Evolutionary conservation across 2,888 invertebrate species (phyloP).

Genomic region (Monopis laevigella): DNA sequence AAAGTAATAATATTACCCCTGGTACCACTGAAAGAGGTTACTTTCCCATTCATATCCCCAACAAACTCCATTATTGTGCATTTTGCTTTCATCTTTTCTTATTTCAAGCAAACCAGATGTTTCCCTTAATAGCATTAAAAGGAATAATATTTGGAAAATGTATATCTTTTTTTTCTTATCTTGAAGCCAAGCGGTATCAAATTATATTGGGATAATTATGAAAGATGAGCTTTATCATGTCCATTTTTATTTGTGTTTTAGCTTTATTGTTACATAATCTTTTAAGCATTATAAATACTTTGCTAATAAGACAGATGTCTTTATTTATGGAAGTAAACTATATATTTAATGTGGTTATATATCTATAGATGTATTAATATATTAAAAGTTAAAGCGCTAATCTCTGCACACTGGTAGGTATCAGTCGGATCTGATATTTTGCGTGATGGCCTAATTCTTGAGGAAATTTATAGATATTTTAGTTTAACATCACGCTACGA

Average conservation of each 20-base stretch:
- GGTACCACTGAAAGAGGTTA: not conserved
- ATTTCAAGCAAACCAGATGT: constrained; percentile 3
- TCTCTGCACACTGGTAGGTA: too few species aligned
- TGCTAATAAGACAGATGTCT: too few species aligned
- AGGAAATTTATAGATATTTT: not conserved
- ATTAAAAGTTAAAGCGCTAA: too few species aligned
- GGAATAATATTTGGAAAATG: not conserved
- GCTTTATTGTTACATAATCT: too few species aligned
- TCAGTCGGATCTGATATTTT: too few species aligned
- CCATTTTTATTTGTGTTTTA: too few species aligned
- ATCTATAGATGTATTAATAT: too few species aligned
- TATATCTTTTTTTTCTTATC: not conserved
- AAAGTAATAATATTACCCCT: too few species aligned
- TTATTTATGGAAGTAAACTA: too few species aligned
- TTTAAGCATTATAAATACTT: too few species aligned
- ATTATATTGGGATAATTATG: not conserved
- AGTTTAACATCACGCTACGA: not conserved
- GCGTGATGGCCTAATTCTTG: not conserved
- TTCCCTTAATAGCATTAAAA: constrained; percentile 2
- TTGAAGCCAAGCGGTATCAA: not conserved
- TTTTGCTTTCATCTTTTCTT: constrained; percentile 3
- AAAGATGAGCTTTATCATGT: not conserved
- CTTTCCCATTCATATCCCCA: not conserved
- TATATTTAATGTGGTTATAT: too few species aligned
- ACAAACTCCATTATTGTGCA: constrained; percentile 3